A percentile compares a stretch with the other conserved stretches of the same genome.
Conservation (phyloP, 2,888 invertebrate genomes). For the Smittia aterrima region DNA sequence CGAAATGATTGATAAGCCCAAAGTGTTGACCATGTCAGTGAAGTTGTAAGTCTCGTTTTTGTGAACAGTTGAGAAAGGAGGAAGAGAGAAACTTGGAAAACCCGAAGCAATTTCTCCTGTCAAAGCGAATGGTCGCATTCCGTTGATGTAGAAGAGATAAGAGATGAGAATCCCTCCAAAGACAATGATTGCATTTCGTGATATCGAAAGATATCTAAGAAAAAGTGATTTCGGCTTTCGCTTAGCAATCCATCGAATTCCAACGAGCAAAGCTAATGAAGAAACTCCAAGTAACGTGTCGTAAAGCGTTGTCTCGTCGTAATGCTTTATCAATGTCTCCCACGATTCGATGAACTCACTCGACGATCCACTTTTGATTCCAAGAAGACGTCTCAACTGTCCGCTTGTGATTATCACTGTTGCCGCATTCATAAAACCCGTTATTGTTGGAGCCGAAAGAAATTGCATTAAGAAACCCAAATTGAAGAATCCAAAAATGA, state of each 20-base stretch:
- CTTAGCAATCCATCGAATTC: constrained; percentile 57
- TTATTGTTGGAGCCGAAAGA: constrained; percentile 80
- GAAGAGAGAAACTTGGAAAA: constrained; percentile 64
- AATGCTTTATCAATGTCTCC: constrained; percentile 61
- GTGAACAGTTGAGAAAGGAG: constrained; percentile 63
- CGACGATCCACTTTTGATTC: constrained; percentile 56
- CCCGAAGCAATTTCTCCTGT: constrained; percentile 69
- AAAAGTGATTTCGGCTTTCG: constrained; percentile 46
- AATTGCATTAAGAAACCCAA: constrained; percentile 79
- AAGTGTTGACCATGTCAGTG: constrained; percentile 60
- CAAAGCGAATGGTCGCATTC: constrained; percentile 63
- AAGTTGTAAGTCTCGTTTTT: constrained; percentile 62
- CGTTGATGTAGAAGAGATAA: constrained; percentile 56
- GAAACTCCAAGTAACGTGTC: constrained; percentile 67
- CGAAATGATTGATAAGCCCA: constrained; percentile 64
- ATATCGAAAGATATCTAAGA: constrained; percentile 58
- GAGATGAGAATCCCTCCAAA: constrained; percentile 66
- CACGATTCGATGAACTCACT: constrained; percentile 65
- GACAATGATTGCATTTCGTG: constrained; percentile 78
- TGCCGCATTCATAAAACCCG: constrained; percentile 82
- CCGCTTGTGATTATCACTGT: constrained; percentile 79
- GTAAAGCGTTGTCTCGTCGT: constrained; percentile 61
- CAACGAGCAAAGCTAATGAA: constrained; percentile 57
- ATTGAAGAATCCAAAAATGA: constrained; percentile 70
- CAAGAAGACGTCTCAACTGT: constrained; percentile 72